phyloP scores from a whole-genome alignment of 1,140 invertebrate species.

The Drosophila parvula region DNA sequence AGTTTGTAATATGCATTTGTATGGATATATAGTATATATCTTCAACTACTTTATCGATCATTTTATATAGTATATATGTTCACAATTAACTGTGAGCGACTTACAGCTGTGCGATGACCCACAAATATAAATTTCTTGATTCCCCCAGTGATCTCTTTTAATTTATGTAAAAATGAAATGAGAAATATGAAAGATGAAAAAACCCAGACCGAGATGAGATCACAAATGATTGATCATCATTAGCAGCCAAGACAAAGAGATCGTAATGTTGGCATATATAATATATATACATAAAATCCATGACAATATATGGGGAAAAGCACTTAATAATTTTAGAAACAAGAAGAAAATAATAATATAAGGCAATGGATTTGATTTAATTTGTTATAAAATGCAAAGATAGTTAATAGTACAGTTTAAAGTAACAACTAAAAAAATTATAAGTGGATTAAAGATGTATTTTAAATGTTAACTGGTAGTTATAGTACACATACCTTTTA shows the following conservation, averaged over 20 bases:
- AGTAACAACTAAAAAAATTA: no score
- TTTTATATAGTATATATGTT: background rate
- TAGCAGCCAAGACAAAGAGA: constrained; percentile 21
- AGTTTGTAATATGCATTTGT: background rate
- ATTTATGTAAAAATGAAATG: constrained; percentile 27
- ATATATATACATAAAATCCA: background rate
- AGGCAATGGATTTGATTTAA: no score
- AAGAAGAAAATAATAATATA: constrained; percentile 2
- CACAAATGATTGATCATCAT: constrained; percentile 44
- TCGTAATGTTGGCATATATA: constrained; percentile 2
- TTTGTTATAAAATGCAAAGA: no score
- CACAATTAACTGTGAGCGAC: background rate
- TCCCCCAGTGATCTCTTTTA: constrained; percentile 4
- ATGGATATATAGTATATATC: background rate
- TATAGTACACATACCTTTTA: no score
- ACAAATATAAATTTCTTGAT: constrained; percentile 19
- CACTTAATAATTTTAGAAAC: background rate
- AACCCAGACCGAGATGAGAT: constrained; percentile 36
- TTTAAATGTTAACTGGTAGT: no score
- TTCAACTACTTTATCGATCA: no score
- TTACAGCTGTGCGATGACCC: constrained; percentile 14
- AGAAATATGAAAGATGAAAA: constrained; percentile 7
- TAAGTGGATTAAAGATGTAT: no score
- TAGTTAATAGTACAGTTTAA: no score
- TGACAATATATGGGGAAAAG: background rate